Evolutionary conservation across 1,140 invertebrate genomes (phyloP).

Genomic region (Pogonus chalceus): DNA sequence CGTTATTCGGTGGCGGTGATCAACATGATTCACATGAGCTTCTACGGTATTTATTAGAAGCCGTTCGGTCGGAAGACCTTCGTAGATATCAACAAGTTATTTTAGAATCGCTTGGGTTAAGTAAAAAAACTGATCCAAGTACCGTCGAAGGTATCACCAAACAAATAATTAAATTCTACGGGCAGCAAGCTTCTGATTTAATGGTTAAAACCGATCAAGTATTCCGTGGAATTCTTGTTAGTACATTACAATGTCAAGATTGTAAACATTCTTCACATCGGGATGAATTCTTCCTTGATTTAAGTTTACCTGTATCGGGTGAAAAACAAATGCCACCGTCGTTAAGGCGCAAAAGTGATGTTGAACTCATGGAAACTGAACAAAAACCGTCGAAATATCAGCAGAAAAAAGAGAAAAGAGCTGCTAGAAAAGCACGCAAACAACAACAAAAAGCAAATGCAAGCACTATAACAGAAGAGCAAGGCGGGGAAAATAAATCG

Average conservation of each 20-base stretch:
- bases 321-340: slow-evolving; percentile 55
- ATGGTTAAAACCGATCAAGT: slow-evolving; percentile 72
- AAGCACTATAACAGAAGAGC: slow-evolving; percentile 11
- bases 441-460: slow-evolving; percentile 21
- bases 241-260: slow-evolving; percentile 79
- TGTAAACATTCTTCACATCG: slow-evolving; percentile 77
- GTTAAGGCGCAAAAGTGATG: slow-evolving; percentile 32
- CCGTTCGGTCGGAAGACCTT: slow-evolving; percentile 60
- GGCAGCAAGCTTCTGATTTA: slow-evolving; percentile 67
- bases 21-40: slow-evolving; percentile 97
- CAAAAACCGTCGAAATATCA: slow-evolving; percentile 56
- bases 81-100: slow-evolving; percentile 70
- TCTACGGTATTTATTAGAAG: slow-evolving; percentile 78
- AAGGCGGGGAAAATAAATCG: slow-evolving; percentile 40
- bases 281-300: slow-evolving; percentile 87
- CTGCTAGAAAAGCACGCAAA: slow-evolving; percentile 40
- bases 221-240: slow-evolving; percentile 84
- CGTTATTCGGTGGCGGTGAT: slow-evolving; percentile 83
- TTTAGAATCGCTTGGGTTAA: slow-evolving; percentile 56
- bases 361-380: slow-evolving; percentile 28
- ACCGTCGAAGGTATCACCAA: slow-evolving; percentile 63
- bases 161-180: slow-evolving; percentile 70
- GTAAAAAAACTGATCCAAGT: slow-evolving; percentile 53
- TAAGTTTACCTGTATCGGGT: slow-evolving; percentile 74
- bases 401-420: slow-evolving; percentile 54